phyloP scores from a whole-genome alignment of 2,113 vertebrate species.

The Galeopterus variegatus region DNA sequence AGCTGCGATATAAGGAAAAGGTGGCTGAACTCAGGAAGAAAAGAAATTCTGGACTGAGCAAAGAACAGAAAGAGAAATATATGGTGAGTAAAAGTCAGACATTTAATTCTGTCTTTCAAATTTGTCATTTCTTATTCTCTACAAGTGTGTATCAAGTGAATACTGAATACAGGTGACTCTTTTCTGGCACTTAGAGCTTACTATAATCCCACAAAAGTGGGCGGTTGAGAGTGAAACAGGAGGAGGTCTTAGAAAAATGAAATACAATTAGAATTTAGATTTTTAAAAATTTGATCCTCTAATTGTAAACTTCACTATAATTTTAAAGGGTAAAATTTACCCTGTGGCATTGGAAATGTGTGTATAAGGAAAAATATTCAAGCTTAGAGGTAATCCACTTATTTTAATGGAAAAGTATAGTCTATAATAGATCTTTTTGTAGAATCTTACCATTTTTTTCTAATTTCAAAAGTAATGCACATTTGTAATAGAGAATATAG shows the following conservation, averaged over 20 bases:
- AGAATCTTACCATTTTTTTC: not conserved
- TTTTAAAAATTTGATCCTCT: not conserved
- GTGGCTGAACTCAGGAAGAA: constrained; percentile 98
- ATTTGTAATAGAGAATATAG: not conserved
- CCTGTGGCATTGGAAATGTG: not conserved
- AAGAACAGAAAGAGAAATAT: constrained; percentile 99
- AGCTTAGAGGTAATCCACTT: not conserved
- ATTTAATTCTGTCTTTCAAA: not conserved
- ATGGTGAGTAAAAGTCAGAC: constrained; percentile 90
- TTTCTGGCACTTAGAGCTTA: not conserved
- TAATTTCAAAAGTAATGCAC: not conserved
- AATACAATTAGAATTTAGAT: constrained; percentile 10
- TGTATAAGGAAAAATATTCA: not conserved
- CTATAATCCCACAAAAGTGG: not conserved
- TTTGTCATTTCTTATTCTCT: not conserved
- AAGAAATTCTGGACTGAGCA: constrained; percentile 95
- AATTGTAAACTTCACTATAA: constrained; percentile 15
- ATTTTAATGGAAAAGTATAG: constrained; percentile 28
- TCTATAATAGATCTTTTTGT: not conserved
- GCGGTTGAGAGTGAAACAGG: not conserved
- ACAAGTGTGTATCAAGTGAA: not conserved
- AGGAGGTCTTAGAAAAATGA: not conserved
- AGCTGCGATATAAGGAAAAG: constrained; percentile 98
- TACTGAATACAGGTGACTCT: not conserved
- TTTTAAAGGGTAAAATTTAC: constrained; percentile 53